Evolutionary conservation across 2,113 vertebrate species (phyloP).

Genomic region (Pedetes capensis): DNA sequence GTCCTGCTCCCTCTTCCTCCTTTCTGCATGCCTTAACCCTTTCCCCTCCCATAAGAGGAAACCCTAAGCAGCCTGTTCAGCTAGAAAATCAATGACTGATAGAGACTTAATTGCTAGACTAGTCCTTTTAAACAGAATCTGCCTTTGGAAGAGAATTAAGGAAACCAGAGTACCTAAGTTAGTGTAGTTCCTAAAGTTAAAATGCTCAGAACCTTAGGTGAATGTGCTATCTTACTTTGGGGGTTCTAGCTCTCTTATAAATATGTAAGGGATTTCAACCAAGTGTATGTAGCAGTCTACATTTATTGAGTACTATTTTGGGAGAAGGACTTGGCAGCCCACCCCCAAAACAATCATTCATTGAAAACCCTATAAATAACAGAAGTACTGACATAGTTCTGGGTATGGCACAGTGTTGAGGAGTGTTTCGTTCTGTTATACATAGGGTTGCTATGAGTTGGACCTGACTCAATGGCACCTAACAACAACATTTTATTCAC

Average conservation of each 20-base stretch:
- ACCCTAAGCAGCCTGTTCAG: constrained; percentile 23
- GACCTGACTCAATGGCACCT: too few relatives aligned
- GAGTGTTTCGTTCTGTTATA: too few relatives aligned
- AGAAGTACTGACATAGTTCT: too few relatives aligned
- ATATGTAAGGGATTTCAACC: background rate
- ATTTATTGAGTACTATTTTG: background rate
- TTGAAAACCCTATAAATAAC: too few relatives aligned
- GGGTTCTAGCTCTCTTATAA: background rate
- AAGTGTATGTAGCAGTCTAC: background rate
- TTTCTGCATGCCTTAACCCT: background rate
- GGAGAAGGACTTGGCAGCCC: too few relatives aligned
- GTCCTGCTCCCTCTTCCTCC: background rate
- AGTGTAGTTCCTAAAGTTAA: background rate
- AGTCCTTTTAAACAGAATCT: constrained; percentile 32
- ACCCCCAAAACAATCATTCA: too few relatives aligned
- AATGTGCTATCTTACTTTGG: background rate
- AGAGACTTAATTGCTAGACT: background rate
- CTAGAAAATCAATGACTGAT: constrained; percentile 38
- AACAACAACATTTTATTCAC: too few relatives aligned
- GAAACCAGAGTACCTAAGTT: background rate
- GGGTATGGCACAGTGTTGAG: too few relatives aligned
- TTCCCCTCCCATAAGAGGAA: background rate
- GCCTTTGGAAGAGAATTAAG: constrained; percentile 46
- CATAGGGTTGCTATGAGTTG: too few relatives aligned
- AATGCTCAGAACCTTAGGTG: background rate